Evolutionary conservation across 2,113 vertebrate genomes (phyloP).

Genomic region (Pachypanchax playfairii): DNA sequence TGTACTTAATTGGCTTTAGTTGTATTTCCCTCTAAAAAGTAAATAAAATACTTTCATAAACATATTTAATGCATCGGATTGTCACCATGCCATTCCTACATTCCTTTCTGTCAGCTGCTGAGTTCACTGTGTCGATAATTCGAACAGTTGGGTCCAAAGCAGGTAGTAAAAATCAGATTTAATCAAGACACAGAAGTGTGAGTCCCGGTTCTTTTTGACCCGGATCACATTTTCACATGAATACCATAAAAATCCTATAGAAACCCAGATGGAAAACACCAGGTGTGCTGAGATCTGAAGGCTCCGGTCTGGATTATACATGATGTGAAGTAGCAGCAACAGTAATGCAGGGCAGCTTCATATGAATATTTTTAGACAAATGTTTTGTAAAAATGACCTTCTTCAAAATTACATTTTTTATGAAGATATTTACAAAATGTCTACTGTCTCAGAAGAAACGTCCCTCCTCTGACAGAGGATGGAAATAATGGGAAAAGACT

Average conservation of each 20-base stretch:
- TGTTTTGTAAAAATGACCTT: constrained; percentile 6
- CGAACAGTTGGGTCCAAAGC: not conserved
- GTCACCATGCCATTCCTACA: constrained; percentile 13
- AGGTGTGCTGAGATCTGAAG: not conserved
- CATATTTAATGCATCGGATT: constrained; percentile 28
- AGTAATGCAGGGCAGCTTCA: constrained; percentile 4
- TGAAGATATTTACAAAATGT: not conserved
- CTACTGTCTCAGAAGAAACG: not conserved
- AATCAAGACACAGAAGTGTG: not conserved
- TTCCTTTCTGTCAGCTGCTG: not conserved
- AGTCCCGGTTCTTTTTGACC: not conserved
- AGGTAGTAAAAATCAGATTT: not conserved
- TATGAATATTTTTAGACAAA: not conserved
- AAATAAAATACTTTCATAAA: constrained; percentile 42
- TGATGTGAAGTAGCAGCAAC: constrained; percentile 6
- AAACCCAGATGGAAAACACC: constrained; percentile 8
- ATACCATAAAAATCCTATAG: constrained; percentile 6
- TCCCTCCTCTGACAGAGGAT: not conserved
- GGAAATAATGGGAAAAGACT: no score
- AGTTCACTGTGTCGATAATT: not conserved
- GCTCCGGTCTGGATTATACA: constrained; percentile 8
- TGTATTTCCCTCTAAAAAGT: constrained; percentile 40
- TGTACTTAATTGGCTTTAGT: constrained; percentile 47
- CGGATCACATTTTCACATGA: not conserved
- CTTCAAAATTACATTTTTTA: not conserved